Percentiles rank a stretch among this genome's conserved stretches.
Conservation (phyloP, 1,140 invertebrate species). For the Heliconius himera region DNA sequence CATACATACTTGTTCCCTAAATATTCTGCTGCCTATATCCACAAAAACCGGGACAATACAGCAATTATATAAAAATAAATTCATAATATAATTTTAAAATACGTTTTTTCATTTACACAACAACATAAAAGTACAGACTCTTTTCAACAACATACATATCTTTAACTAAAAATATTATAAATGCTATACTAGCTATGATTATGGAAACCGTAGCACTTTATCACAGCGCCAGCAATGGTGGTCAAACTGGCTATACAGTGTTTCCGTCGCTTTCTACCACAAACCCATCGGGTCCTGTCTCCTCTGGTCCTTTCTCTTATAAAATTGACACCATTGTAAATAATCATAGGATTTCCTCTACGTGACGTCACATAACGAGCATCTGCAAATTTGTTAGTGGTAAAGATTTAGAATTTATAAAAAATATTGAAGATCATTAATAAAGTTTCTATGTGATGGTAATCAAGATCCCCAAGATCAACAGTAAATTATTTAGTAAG, state of each 20-base stretch:
- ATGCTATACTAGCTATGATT: constrained; percentile 53
- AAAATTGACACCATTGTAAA: constrained; percentile 57
- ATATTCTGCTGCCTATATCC: background rate
- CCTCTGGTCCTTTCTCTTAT: constrained; percentile 52
- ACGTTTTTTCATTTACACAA: background rate
- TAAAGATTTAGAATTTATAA: background rate
- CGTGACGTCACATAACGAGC: constrained; percentile 51
- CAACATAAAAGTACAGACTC: background rate
- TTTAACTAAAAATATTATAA: constrained; percentile 13
- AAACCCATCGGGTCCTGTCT: constrained; percentile 55
- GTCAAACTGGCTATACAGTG: constrained; percentile 60
- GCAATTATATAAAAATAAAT: background rate
- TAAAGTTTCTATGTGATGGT: too few species aligned
- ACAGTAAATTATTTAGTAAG: too few species aligned
- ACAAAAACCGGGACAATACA: background rate
- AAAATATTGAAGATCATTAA: background rate
- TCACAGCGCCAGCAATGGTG: constrained; percentile 43
- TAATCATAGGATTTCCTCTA: constrained; percentile 61
- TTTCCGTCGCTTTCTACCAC: constrained; percentile 52
- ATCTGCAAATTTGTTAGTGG: constrained; percentile 32
- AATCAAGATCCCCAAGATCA: too few species aligned
- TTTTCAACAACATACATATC: background rate
- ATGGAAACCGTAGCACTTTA: constrained; percentile 40
- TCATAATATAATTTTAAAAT: background rate
- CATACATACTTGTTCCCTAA: background rate